A percentile compares a stretch with the other conserved stretches of the same genome.
Evolutionary conservation across 2,888 invertebrate species (phyloP).

Genomic region (Epistrophe grossulariae): DNA sequence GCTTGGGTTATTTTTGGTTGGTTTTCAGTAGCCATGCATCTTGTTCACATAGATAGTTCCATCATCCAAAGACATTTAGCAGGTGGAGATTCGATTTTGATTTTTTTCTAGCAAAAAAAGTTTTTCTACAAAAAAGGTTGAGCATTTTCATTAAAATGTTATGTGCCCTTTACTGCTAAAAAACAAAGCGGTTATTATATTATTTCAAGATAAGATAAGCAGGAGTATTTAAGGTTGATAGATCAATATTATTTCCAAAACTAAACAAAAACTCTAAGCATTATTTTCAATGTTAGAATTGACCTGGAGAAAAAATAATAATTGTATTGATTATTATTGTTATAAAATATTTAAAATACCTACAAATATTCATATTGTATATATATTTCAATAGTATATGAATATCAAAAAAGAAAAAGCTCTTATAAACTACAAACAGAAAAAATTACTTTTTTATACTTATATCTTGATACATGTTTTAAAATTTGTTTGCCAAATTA

Average conservation of each 20-base stretch:
- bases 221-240: slow-evolving; percentile 7
- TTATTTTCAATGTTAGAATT: slow-evolving; percentile 78
- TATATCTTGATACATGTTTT: background rate
- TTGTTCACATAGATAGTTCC: slow-evolving; percentile 68
- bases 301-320: slow-evolving; percentile 79
- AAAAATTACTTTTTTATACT: slow-evolving; percentile 34
- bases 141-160: slow-evolving; percentile 43
- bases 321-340: slow-evolving; percentile 73
- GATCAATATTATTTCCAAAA: slow-evolving; percentile 49
- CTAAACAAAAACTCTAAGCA: slow-evolving; percentile 39
- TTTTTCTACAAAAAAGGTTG: slow-evolving; percentile 40
- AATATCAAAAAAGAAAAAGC: slow-evolving; percentile 52
- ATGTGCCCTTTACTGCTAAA: slow-evolving; percentile 65
- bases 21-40: slow-evolving; percentile 70
- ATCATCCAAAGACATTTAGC: slow-evolving; percentile 71
- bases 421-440: slow-evolving; percentile 44
- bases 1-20: slow-evolving; percentile 43
- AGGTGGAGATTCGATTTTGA: slow-evolving; percentile 68
- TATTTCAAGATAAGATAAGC: slow-evolving; percentile 40
- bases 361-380: slow-evolving; percentile 52
- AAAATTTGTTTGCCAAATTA: slow-evolving; percentile 47
- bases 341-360: slow-evolving; percentile 70
- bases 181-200: slow-evolving; percentile 41
- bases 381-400: slow-evolving; percentile 51
- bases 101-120: slow-evolving; percentile 33